Conservation (phyloP, 2,888 invertebrate species). For the Hipparchia semele region DNA sequence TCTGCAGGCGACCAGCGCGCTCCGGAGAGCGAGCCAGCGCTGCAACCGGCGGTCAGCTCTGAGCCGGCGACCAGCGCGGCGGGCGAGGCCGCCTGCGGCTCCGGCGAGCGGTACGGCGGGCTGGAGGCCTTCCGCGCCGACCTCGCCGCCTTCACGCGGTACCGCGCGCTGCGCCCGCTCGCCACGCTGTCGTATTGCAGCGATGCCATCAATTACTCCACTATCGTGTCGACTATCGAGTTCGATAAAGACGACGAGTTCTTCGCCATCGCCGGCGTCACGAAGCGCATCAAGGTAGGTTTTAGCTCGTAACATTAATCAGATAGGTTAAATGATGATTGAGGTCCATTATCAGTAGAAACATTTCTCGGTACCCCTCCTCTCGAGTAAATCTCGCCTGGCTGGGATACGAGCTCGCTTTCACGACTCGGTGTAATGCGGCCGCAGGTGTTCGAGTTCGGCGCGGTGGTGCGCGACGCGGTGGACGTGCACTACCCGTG, state of each 20-base stretch:
- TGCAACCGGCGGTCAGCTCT: slow-evolving; percentile 73
- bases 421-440: no score
- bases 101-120: slow-evolving; percentile 65
- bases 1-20: slow-evolving; percentile 39
- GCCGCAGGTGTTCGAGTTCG: slow-evolving; percentile 87
- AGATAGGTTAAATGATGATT: background rate
- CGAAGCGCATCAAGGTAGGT: slow-evolving; percentile 93
- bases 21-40: slow-evolving; percentile 61
- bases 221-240: slow-evolving; percentile 95
- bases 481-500: slow-evolving; percentile 97
- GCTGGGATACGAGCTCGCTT: no score
- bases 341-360: background rate
- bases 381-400: no score
- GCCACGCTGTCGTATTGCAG: slow-evolving; percentile 95
- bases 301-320: background rate
- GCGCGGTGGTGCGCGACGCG: slow-evolving; percentile 91
- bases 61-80: slow-evolving; percentile 78
- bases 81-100: slow-evolving; percentile 49
- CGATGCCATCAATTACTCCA: slow-evolving; percentile 93
- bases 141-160: slow-evolving; percentile 91
- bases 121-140: slow-evolving; percentile 92
- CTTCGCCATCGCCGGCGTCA: slow-evolving; percentile 98
- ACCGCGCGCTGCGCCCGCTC: slow-evolving; percentile 88
- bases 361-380: background rate
- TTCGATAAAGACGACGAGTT: slow-evolving; percentile 98